Base-by-base conservation (phyloP, 2,888 invertebrate species). In the Argyresthia goedartella region DNA sequence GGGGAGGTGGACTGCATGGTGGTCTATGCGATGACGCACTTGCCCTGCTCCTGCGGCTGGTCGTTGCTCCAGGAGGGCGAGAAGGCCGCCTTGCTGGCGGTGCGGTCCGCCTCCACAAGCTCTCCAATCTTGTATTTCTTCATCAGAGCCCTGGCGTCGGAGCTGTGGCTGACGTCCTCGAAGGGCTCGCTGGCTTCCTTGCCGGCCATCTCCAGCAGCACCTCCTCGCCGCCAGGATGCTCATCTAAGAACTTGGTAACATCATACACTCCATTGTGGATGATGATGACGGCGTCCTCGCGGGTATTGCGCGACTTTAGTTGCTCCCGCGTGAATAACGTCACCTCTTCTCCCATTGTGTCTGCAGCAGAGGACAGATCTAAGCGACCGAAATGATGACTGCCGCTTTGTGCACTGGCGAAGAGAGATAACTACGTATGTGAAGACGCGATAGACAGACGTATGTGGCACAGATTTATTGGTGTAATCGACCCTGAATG, bases 141-240 rank as follows among this genome's bases (percentile, higher is more conserved):
- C 95, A 98, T 97, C 88, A 98, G 75, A 8, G 85, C 64, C 57
- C 87, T 91, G 45, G 99, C 99, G 81, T 99, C 99, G 41, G 93
- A 93, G 48, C 99, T 99, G 86, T 99, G 99, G 44, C 99, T 99
- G 61, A 99, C 98, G 86, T 99, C 99, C 88, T 99, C 98, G 76
- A 99, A 99, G 11, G 94, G 91, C 79, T 98, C 98, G 33, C 97
- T 95, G 41, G 93, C 95, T 82, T 98, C 97, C 74, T 90, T 90
- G 49, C 97, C 98, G 34, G 92, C 94, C 81, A 96, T 94, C 79
- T 98, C 97, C 64, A 97, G 76, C 13, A 98, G 88, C 55, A 98
- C 96, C 81, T 98, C 98, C 76, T 97, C 97, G 50, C 98, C 98
- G 52, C 98, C 98, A 58, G 98, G 97, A 84, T 98, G 98, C 97